Percentiles rank a stretch among this genome's conserved stretches.
Evolutionary conservation across 2,888 invertebrate species (phyloP).

Genomic region (Oligia latruncula): DNA sequence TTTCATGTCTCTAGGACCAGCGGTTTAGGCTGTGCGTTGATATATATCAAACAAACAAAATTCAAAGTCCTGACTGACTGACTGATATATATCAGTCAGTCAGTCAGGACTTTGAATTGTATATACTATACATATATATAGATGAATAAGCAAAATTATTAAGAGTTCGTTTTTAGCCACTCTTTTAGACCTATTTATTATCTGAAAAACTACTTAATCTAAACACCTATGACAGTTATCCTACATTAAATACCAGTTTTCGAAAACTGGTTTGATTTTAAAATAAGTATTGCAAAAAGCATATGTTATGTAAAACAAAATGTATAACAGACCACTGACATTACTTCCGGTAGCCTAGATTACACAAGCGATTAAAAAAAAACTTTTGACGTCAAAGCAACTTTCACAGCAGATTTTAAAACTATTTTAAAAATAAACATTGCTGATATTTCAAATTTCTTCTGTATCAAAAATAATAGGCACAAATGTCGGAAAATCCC

Average conservation of each 20-base stretch:
- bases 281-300: conserved; percentile 24
- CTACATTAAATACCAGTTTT: conserved; percentile 9
- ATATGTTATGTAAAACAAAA: conserved; percentile 40
- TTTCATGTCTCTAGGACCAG: no score
- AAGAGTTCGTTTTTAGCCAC: background rate
- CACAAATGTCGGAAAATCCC: background rate
- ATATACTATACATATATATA: no score
- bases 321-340: conserved; percentile 23
- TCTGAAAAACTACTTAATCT: conserved; percentile 10
- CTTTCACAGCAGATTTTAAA: conserved; percentile 27
- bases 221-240: conserved; percentile 26
- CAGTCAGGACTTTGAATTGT: no score
- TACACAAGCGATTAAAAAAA: conserved; percentile 15
- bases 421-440: background rate
- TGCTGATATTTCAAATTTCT: background rate
- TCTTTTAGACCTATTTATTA: background rate
- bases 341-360: conserved; percentile 61
- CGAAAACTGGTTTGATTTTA: conserved; percentile 41
- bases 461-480: background rate
- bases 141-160: no score
- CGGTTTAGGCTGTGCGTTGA: no score
- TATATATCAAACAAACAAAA: no score
- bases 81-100: no score
- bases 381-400: conserved; percentile 27
- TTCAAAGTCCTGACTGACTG: no score